These are phyloP conservation scores for Pammene fasciana DNA, from an alignment of 2,888 invertebrate species.

Conservation along the genomic window DNA sequence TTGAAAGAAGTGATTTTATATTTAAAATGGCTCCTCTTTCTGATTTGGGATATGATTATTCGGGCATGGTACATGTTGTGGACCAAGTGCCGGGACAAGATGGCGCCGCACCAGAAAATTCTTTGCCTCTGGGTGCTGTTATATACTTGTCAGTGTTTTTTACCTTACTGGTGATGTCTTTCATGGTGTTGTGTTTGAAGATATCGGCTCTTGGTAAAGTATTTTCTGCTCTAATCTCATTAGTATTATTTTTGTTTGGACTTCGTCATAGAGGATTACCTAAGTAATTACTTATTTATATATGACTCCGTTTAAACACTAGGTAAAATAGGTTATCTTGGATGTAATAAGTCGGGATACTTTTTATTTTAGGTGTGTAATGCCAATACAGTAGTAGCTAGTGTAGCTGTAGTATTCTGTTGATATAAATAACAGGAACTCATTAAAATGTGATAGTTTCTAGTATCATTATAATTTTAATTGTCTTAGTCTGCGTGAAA, in stretches of 20 bases:
- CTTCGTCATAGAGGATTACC: no score
- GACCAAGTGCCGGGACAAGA: slow-evolving; percentile 6
- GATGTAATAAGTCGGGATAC: no score
- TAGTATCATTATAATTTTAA: no score
- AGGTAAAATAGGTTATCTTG: no score
- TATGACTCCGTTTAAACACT: no score
- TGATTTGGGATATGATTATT: slow-evolving; percentile 17
- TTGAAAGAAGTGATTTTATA: slow-evolving; percentile 14
- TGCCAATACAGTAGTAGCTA: no score
- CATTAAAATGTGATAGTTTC: no score
- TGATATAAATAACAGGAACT: no score
- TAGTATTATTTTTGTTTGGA: neutral
- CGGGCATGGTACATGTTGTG: slow-evolving; percentile 22
- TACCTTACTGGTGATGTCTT: slow-evolving; percentile 59
- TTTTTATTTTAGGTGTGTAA: no score
- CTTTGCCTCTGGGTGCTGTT: slow-evolving; percentile 42
- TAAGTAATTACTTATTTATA: no score
- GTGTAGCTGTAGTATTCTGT: no score
- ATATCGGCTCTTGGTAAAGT: slow-evolving; percentile 57
- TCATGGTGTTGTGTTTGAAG: slow-evolving; percentile 64
- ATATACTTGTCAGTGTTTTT: slow-evolving; percentile 50
- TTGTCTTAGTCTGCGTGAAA: no score
- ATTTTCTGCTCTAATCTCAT: slow-evolving; percentile 21
- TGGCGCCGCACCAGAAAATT: neutral
- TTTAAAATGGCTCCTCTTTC: slow-evolving; percentile 43